Evolutionary conservation across 2,888 invertebrate genomes (phyloP).

Genomic region (Hofmannophila pseudospretella): DNA sequence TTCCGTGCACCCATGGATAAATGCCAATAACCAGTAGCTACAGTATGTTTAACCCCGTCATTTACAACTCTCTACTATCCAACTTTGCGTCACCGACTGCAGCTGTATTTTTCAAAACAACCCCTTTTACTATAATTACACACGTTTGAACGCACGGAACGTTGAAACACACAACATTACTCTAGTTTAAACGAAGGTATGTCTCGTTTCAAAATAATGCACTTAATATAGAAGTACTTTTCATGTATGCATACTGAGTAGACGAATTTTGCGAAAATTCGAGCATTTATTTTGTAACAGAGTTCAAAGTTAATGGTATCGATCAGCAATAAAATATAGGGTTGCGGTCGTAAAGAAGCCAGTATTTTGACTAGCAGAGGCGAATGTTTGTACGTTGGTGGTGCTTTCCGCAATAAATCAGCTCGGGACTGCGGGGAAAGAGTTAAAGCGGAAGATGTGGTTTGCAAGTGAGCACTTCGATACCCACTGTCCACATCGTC

Average conservation of each 20-base stretch:
- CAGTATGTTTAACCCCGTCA: slow-evolving; percentile 45
- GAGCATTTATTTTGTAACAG: slow-evolving; percentile 2
- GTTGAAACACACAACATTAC: slow-evolving; percentile 19
- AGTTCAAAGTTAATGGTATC: slow-evolving; percentile 43
- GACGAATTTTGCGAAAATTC: not conserved
- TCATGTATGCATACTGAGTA: not conserved
- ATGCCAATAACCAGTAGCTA: slow-evolving; percentile 42
- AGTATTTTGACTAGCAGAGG: slow-evolving; percentile 47
- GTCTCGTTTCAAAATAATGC: not conserved
- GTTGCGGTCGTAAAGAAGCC: slow-evolving; percentile 57
- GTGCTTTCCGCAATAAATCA: slow-evolving; percentile 60
- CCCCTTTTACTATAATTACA: slow-evolving; percentile 48
- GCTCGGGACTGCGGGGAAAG: slow-evolving; percentile 48
- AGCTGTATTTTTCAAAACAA: slow-evolving; percentile 44
- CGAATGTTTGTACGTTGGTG: slow-evolving; percentile 48
- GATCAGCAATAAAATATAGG: slow-evolving; percentile 55
- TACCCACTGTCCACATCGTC: slow-evolving; percentile 23
- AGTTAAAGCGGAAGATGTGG: slow-evolving; percentile 48
- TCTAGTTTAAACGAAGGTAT: slow-evolving; percentile 18
- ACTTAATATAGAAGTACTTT: not conserved
- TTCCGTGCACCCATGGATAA: slow-evolving; percentile 55
- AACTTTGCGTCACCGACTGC: slow-evolving; percentile 33
- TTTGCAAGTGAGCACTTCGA: slow-evolving; percentile 44
- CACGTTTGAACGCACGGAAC: slow-evolving; percentile 40
- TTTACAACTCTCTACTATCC: slow-evolving; percentile 23